These are phyloP conservation scores for Rhopalosiphum padi DNA, from an alignment of 1,140 invertebrate species.

Conservation along the genomic window DNA sequence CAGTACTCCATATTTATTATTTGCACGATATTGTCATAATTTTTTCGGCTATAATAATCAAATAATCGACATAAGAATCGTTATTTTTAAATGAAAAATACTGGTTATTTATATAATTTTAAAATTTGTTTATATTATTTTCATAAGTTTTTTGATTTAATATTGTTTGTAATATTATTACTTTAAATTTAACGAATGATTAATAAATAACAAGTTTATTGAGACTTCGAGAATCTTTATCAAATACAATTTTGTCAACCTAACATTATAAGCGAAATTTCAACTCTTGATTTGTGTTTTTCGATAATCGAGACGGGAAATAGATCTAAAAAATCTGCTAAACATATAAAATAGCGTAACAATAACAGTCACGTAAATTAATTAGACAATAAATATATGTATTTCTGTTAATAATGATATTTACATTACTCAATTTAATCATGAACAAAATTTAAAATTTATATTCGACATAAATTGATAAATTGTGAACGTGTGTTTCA, in stretches of 20 bases:
- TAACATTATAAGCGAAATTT: neutral
- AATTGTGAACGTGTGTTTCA: slow-evolving; percentile 61
- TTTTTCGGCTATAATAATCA: neutral
- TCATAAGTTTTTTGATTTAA: neutral
- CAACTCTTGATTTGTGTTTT: neutral
- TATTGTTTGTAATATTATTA: neutral
- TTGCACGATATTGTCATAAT: neutral
- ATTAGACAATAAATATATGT: too few species aligned
- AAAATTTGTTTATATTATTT: neutral
- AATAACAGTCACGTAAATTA: neutral
- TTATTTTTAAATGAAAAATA: neutral
- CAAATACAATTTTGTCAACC: neutral
- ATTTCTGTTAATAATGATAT: too few species aligned
- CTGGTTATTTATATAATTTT: neutral
- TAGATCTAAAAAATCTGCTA: neutral
- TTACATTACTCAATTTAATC: neutral
- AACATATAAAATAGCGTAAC: too few species aligned
- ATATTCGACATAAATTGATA: neutral
- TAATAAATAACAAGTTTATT: neutral
- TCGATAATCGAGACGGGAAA: neutral
- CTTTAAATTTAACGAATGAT: neutral
- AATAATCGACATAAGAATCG: neutral
- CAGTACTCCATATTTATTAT: neutral
- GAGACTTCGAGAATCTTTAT: neutral
- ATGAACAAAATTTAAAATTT: neutral